phyloP scores from a whole-genome alignment of 2,888 invertebrate species.

The Pasiphila rectangulata region DNA sequence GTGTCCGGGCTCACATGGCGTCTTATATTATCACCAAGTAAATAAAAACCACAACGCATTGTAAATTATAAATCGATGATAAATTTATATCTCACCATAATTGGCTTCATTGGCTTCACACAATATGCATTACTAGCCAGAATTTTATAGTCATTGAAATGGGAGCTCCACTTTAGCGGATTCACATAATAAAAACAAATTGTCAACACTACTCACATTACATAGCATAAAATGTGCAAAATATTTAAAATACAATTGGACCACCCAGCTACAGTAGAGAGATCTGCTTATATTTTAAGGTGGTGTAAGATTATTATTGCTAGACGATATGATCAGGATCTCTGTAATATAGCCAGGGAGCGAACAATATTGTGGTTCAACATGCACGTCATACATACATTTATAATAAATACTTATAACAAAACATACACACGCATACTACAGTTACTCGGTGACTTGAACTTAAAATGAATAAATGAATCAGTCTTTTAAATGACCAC shows the following conservation, averaged over 20 bases:
- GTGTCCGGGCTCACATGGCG: too few relatives aligned
- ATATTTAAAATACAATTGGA: slow-evolving; percentile 14
- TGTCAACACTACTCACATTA: slow-evolving; percentile 10
- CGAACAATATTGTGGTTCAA: slow-evolving; percentile 21
- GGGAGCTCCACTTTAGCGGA: slow-evolving; percentile 22
- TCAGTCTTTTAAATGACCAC: slow-evolving; percentile 75
- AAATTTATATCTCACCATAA: too few relatives aligned
- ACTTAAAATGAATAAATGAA: slow-evolving; percentile 77
- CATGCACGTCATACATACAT: slow-evolving; percentile 52
- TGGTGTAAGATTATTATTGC: slow-evolving; percentile 36
- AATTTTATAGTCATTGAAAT: too few relatives aligned
- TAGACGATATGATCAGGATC: slow-evolving; percentile 40
- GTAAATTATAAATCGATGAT: too few relatives aligned
- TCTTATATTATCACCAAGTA: too few relatives aligned
- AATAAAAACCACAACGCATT: too few relatives aligned
- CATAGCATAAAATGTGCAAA: slow-evolving; percentile 30
- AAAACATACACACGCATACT: slow-evolving; percentile 49
- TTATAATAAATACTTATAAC: slow-evolving; percentile 60
- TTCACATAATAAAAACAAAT: slow-evolving; percentile 10
- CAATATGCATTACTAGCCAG: neutral
- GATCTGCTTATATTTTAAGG: slow-evolving; percentile 28
- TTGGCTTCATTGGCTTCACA: neutral
- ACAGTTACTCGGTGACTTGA: slow-evolving; percentile 63
- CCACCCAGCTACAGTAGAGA: slow-evolving; percentile 41
- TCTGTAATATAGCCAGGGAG: slow-evolving; percentile 49